A percentile compares a stretch with the other conserved stretches of the same genome.
phyloP scores from a whole-genome alignment of 23 tunicate species.

The Clavelina lepadiformis region DNA sequence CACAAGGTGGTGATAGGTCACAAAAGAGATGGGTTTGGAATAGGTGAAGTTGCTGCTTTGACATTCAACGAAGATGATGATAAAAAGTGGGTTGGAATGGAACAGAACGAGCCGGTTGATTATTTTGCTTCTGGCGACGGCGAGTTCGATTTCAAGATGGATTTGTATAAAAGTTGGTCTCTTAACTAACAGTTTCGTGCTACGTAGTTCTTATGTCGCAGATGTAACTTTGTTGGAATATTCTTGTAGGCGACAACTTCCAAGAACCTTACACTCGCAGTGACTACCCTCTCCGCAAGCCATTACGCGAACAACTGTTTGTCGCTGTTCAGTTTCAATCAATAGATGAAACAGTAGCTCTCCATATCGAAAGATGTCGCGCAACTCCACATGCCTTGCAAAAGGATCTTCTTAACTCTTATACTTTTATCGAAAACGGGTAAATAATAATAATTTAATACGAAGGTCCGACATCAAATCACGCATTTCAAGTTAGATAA shows the following conservation, averaged over 20 bases:
- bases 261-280: slow-evolving; percentile 12
- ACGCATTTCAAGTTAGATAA: too few species aligned
- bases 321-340: slow-evolving; percentile 25
- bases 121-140: slow-evolving; percentile 56
- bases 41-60: slow-evolving; percentile 37
- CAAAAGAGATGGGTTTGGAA: not conserved
- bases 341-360: slow-evolving; percentile 40
- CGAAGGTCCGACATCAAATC: not conserved
- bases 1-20: slow-evolving; percentile 24
- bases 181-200: not conserved
- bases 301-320: slow-evolving; percentile 30
- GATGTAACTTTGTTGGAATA: not conserved
- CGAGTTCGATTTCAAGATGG: slow-evolving; percentile 51
- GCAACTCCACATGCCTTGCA: slow-evolving; percentile 18
- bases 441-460: not conserved
- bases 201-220: not conserved
- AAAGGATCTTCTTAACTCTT: not conserved
- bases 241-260: slow-evolving; percentile 7
- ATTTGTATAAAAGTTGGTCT: slow-evolving; percentile 33
- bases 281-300: slow-evolving; percentile 44
- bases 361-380: slow-evolving; percentile 35
- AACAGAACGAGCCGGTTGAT: not conserved
- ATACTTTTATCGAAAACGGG: slow-evolving; percentile 59
- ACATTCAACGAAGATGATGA: slow-evolving; percentile 3
- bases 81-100: not conserved